Base-by-base conservation (phyloP, 2,797 vertebrate genomes). In the Pseudopleuronectes americanus region DNA sequence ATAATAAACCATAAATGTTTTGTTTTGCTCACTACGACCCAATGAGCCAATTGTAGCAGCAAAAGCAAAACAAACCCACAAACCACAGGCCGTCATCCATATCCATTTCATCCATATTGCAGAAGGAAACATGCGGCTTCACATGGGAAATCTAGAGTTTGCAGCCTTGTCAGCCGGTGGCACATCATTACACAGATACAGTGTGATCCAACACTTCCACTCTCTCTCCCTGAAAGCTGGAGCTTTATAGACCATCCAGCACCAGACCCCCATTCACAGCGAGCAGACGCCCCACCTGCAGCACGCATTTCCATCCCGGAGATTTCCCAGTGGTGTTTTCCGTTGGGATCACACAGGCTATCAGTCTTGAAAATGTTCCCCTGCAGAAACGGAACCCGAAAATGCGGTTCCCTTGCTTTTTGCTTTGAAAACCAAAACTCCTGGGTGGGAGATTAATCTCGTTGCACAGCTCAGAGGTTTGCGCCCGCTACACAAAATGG, bases 121-220 rank as follows among this genome's bases (percentile, higher is more conserved):
- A 33, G 71, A 31, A 67, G 57, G 77, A 82, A 85, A 67, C 51
- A 38, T 54, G 41, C 51, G 51, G 60, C 68, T 71, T 74, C 88
- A 79, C 80, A 49, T 57, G 90, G 89, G 88, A 89, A 90, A 91
- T 91, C 75, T 81, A 41, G 64, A 75, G 71, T 77, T 72, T 74
- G 68, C 72, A 73, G 79, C 64, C 70, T 64, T 77, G 73, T 76
- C 79, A 76, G 86, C 83, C 74, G 43, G 52, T 83, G 67, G 77
- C 80, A 83, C 74, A 81, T 83, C 77, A 79, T 89, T 85, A 75
- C 83, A 76, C n/a, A 79, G 79, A 90, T 67, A 69, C 71, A 74
- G 66, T 74, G 68, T 73, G 80, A 79, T 85, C 80, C 45, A 70
- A 69, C 65, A 49, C 53, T 70, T 79, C 75, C 24, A 68, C 21